Evolutionary conservation across 2,888 invertebrate genomes (phyloP), one percentile per base, ranked within the genome.

Genomic region (Rhamphomyia laevipes): DNA sequence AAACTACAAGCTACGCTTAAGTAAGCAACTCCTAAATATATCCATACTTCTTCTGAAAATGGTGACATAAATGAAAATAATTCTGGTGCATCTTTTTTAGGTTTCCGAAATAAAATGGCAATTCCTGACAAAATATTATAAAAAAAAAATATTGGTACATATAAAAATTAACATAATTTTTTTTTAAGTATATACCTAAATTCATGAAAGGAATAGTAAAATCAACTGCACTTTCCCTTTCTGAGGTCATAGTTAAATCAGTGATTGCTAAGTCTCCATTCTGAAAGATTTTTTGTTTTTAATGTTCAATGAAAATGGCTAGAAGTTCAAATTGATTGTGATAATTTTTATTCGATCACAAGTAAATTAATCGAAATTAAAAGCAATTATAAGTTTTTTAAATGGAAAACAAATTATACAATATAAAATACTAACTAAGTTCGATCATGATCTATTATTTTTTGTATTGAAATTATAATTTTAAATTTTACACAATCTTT

Each of bases 121-220:
- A 93, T 94, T 17, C 89, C 88, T 76, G 2, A n/a, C 53, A 45
- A 35, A 10, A 4, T 16, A 56, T 10, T 38, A 46, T n/a, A n/a
- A n/a, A 40, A 12, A 33, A 45, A 23, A 45, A n/a, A 13, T 10
- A 7, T 5, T 4, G 2, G n/a, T n/a, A n/a, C 15, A 7, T 21
- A 21, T 5, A 37, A 11, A 15, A 3, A 33, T 38, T 27, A 21
- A 23, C 11, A 12, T 17, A 31, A 41, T 18, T 13, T 15, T 10
- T 38, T 42, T 21, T 35, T 45, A 15, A 12, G 31, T 33, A 40
- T 46, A 51, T 65, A 78, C 80, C 83, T 54, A 95, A 75, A 67
- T 90, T 92, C 87, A 96, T 91, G 64, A 94, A 96, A 0, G 95
- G 95, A 71, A 88, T 88, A 0, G 94, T 93, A 63, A 96, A 96